Percentiles rank a stretch among this genome's conserved stretches.
These are phyloP conservation scores for Chrysolina americana DNA, from an alignment of 2,888 invertebrate species.

Conservation along the genomic window DNA sequence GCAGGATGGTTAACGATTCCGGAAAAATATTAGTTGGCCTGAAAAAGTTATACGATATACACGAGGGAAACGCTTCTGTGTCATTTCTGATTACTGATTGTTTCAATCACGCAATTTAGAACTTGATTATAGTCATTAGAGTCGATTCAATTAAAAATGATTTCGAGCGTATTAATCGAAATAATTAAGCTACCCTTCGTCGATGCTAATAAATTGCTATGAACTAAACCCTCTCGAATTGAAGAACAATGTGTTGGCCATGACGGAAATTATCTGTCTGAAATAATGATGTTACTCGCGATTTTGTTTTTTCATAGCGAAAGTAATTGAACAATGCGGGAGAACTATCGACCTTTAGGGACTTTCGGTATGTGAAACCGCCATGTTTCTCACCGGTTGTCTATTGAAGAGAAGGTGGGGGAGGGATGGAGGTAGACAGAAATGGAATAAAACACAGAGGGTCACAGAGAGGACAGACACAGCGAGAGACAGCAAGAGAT, in stretches of 20 bases:
- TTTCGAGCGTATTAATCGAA: slow-evolving; percentile 53
- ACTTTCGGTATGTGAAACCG: no score
- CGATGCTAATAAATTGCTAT: slow-evolving; percentile 46
- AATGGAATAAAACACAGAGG: no score
- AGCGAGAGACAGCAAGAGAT: no score
- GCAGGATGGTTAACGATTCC: slow-evolving; percentile 53
- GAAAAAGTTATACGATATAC: slow-evolving; percentile 58
- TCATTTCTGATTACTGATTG: slow-evolving; percentile 60
- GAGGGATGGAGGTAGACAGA: no score
- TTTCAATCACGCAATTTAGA: slow-evolving; percentile 62
- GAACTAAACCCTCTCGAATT: slow-evolving; percentile 43
- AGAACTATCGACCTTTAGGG: neutral
- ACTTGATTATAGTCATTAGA: slow-evolving; percentile 61
- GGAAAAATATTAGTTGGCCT: slow-evolving; percentile 59
- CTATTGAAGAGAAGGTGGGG: no score
- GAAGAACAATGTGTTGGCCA: slow-evolving; percentile 43
- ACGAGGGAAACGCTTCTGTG: slow-evolving; percentile 60
- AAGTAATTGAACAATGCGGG: neutral
- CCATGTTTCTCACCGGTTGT: no score
- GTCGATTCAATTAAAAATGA: slow-evolving; percentile 62
- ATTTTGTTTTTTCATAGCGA: slow-evolving; percentile 13
- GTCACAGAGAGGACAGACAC: no score
- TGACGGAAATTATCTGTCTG: slow-evolving; percentile 36
- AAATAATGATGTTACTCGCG: slow-evolving; percentile 40
- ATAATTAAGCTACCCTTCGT: slow-evolving; percentile 49